Conservation (phyloP, 2,888 invertebrate genomes). For the Dasypogon diadema region DNA sequence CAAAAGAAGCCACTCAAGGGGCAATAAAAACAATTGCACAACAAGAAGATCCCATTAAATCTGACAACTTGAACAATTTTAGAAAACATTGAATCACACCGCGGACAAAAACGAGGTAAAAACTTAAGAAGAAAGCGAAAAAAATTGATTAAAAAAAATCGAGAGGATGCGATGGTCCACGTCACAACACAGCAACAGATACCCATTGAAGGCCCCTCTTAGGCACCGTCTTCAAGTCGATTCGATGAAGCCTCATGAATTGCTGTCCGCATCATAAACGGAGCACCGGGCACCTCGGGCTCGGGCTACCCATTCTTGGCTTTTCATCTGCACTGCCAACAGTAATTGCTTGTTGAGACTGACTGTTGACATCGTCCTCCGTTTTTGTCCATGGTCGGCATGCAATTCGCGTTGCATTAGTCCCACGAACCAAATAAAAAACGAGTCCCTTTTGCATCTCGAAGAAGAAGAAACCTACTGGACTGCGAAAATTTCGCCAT, state of each 20-base stretch:
- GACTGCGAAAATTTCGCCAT: constrained; percentile 17
- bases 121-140: constrained; percentile 43
- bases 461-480: constrained; percentile 31
- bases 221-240: constrained; percentile 37
- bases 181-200: constrained; percentile 44
- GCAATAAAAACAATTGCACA: constrained; percentile 55
- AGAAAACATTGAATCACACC: constrained; percentile 56
- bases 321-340: constrained; percentile 40
- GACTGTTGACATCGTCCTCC: constrained; percentile 52
- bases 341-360: constrained; percentile 53
- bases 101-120: constrained; percentile 48
- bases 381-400: constrained; percentile 46
- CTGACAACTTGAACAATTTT: constrained; percentile 57
- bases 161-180: constrained; percentile 28
- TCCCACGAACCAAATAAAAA: not conserved
- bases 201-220: constrained; percentile 44
- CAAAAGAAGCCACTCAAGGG: constrained; percentile 54
- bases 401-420: constrained; percentile 40
- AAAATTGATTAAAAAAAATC: constrained; percentile 28
- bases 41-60: constrained; percentile 57
- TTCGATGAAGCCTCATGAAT: constrained; percentile 35
- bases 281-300: constrained; percentile 21
- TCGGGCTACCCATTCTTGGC: not conserved
- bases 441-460: constrained; percentile 41
- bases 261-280: constrained; percentile 38